These are phyloP conservation scores for Arnoldichthys spilopterus DNA, from an alignment of 2,797 vertebrate species.

Conservation along the genomic window DNA sequence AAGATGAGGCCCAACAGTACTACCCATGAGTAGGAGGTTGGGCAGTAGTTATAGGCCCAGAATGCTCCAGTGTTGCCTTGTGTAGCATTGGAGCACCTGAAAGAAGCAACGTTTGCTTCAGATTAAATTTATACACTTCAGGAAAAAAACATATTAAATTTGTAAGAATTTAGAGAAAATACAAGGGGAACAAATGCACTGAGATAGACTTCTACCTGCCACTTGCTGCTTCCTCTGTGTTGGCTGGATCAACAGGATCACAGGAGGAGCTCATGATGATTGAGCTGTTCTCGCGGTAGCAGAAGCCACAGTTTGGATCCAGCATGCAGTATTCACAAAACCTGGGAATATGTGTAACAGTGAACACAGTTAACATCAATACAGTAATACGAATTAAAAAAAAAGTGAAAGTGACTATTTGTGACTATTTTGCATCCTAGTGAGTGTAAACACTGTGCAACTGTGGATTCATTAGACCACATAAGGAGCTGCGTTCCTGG, in stretches of 20 bases:
- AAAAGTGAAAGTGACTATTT: no score
- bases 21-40: constrained; percentile 92
- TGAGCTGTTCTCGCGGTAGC: constrained; percentile 86
- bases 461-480: constrained; percentile 51
- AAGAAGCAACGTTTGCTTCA: constrained; percentile 53
- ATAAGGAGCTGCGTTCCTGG: constrained; percentile 55
- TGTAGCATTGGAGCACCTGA: constrained; percentile 88
- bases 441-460: constrained; percentile 38
- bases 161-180: neutral
- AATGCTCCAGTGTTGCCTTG: constrained; percentile 69
- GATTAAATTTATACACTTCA: neutral
- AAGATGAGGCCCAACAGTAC: constrained; percentile 90
- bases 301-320: constrained; percentile 93
- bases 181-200: neutral
- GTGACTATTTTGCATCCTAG: no score
- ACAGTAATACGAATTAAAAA: constrained; percentile 1
- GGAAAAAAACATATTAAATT: neutral
- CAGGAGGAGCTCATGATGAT: constrained; percentile 84
- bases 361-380: neutral
- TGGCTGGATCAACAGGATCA: constrained; percentile 76
- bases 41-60: constrained; percentile 98
- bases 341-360: constrained; percentile 66
- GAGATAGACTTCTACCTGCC: constrained; percentile 82
- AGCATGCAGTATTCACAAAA: constrained; percentile 92
- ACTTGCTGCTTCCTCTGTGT: constrained; percentile 83